These are phyloP conservation scores for Podarcis siculus DNA, from an alignment of 2,797 vertebrate species.

Conservation along the genomic window DNA sequence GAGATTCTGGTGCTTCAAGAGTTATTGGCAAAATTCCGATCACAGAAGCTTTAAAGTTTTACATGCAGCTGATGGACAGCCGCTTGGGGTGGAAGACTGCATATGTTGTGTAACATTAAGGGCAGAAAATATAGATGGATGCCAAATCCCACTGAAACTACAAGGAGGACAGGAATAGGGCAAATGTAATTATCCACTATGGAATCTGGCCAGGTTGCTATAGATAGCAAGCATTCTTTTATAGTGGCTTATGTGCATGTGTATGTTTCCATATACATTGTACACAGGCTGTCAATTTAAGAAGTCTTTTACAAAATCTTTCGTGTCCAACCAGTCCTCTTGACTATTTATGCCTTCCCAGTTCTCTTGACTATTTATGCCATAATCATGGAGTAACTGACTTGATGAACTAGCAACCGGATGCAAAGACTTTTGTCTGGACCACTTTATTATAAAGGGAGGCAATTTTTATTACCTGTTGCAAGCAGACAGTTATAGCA, in stretches of 20 bases:
- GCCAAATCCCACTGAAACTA: conserved; percentile 1
- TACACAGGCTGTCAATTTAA: neutral
- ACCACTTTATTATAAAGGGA: conserved; percentile 43
- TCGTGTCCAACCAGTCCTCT: neutral
- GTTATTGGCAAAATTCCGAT: neutral
- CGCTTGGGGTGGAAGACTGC: neutral
- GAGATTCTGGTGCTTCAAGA: neutral
- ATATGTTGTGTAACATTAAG: conserved; percentile 14
- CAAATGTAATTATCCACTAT: conserved; percentile 5
- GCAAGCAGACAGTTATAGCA: conserved; percentile 59
- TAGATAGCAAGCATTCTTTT: conserved; percentile 1
- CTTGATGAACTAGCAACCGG: conserved; percentile 43
- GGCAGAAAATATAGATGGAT: conserved; percentile 6
- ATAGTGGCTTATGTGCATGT: neutral
- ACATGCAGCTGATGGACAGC: neutral
- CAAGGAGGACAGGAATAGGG: neutral
- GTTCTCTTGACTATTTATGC: conserved; percentile 45
- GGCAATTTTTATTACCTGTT: conserved; percentile 62
- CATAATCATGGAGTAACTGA: conserved; percentile 28
- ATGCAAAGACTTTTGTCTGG: conserved; percentile 49
- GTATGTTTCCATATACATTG: neutral
- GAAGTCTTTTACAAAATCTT: conserved; percentile 23
- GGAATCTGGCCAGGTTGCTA: conserved; percentile 17
- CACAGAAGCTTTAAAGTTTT: neutral
- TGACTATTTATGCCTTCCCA: conserved; percentile 43